Evolutionary conservation across 2,888 invertebrate species (phyloP).

Genomic region (Strigamia crassipes): DNA sequence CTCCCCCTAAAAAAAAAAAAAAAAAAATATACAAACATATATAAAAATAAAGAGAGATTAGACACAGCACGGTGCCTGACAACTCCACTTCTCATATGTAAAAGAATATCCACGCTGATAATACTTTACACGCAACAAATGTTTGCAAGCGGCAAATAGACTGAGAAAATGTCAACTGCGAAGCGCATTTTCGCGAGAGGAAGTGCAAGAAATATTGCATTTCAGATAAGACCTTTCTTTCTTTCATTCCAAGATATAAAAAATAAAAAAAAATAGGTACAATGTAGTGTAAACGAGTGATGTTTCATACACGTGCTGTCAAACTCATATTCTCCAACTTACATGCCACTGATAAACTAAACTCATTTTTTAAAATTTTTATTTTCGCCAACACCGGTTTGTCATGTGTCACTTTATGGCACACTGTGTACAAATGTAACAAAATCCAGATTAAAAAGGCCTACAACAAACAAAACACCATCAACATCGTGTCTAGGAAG

Average conservation of each 20-base stretch:
- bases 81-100: slow-evolving; percentile 31
- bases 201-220: slow-evolving; percentile 32
- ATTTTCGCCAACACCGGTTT: background rate
- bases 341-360: slow-evolving; percentile 14
- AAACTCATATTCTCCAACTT: background rate
- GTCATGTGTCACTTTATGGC: background rate
- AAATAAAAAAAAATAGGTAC: slow-evolving; percentile 8
- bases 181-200: background rate
- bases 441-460: slow-evolving; percentile 17
- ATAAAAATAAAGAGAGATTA: background rate
- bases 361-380: slow-evolving; percentile 27
- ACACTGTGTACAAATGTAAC: background rate
- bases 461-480: background rate
- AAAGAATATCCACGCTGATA: slow-evolving; percentile 8
- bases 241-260: background rate
- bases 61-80: background rate
- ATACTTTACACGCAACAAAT: background rate
- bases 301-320: background rate
- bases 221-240: slow-evolving; percentile 20
- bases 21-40: background rate
- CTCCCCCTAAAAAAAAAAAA: background rate
- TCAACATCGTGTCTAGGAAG: background rate
- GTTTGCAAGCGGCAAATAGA: background rate
- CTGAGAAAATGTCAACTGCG: slow-evolving; percentile 7
- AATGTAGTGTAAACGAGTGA: slow-evolving; percentile 10